These are phyloP conservation scores for Platysteira castanea DNA, from an alignment of 2,113 vertebrate species.

Conservation along the genomic window DNA sequence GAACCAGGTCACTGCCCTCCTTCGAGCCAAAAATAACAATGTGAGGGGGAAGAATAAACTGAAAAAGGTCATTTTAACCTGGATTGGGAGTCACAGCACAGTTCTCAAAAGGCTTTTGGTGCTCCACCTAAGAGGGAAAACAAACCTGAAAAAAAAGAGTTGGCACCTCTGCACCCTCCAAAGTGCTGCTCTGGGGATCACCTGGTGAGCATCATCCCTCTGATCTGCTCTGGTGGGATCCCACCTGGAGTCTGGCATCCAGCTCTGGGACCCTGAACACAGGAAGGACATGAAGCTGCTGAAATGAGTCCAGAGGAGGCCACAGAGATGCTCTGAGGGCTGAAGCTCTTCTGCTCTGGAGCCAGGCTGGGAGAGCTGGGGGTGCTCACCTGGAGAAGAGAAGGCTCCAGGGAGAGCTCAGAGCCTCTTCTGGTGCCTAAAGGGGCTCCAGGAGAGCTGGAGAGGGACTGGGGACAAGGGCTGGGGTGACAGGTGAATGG, in stretches of 20 bases:
- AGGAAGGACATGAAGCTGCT: background rate
- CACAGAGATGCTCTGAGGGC: background rate
- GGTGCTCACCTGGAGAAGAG: background rate
- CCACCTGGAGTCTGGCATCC: background rate
- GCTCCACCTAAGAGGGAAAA: background rate
- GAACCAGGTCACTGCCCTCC: background rate
- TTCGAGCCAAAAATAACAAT: background rate
- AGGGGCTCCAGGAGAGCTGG: background rate
- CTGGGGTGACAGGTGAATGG: accelerated
- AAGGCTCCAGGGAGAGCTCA: background rate
- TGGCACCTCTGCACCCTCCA: background rate
- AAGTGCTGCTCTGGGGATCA: background rate
- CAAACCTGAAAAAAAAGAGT: background rate
- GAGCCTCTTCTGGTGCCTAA: accelerated
- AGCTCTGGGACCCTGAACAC: background rate
- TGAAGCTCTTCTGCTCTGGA: background rate
- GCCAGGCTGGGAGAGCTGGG: background rate
- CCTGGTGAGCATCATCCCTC: background rate
- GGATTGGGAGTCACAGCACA: accelerated
- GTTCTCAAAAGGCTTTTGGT: background rate
- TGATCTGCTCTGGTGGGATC: background rate
- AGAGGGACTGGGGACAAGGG: accelerated
- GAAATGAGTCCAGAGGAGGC: background rate
- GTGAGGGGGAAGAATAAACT: background rate
- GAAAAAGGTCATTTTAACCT: constrained; percentile 2